phyloP scores from a whole-genome alignment of 1,140 invertebrate genomes.

The Caerostris darwini region DNA sequence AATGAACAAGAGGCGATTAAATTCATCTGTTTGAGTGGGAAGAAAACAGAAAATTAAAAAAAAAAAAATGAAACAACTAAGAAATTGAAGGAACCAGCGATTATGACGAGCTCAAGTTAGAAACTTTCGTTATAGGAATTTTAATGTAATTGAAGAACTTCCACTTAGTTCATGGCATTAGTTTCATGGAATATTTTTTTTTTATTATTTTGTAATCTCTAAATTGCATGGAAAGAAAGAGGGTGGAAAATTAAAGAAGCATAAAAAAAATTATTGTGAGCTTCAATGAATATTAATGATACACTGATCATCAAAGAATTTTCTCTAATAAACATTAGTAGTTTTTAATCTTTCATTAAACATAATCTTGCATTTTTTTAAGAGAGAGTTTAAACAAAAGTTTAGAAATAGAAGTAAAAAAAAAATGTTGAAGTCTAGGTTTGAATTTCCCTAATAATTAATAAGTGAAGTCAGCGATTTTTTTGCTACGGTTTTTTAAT shows the following conservation, averaged over 20 bases:
- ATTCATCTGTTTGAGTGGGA: constrained; percentile 61
- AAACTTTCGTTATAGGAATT: constrained; percentile 56
- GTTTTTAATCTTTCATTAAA: constrained; percentile 13
- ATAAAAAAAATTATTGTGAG: neutral
- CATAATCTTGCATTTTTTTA: neutral
- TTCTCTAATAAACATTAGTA: neutral
- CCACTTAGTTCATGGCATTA: too few species aligned
- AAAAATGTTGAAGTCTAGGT: neutral
- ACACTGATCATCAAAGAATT: neutral
- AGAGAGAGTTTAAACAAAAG: neutral
- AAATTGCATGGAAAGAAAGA: neutral
- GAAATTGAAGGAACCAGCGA: neutral
- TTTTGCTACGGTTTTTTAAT: neutral
- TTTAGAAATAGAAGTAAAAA: neutral
- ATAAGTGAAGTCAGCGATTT: neutral
- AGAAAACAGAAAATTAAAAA: neutral
- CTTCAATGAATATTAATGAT: constrained; percentile 60
- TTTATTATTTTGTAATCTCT: neutral
- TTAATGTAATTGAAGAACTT: constrained; percentile 41
- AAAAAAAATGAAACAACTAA: neutral
- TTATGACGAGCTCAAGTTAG: constrained; percentile 5
- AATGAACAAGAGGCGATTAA: constrained; percentile 49
- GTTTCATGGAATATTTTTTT: neutral
- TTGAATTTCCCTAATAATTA: neutral
- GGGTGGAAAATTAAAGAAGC: neutral